Base-by-base conservation (phyloP, 53 echinoderm and acorn worm species). In the Crossaster papposus region DNA sequence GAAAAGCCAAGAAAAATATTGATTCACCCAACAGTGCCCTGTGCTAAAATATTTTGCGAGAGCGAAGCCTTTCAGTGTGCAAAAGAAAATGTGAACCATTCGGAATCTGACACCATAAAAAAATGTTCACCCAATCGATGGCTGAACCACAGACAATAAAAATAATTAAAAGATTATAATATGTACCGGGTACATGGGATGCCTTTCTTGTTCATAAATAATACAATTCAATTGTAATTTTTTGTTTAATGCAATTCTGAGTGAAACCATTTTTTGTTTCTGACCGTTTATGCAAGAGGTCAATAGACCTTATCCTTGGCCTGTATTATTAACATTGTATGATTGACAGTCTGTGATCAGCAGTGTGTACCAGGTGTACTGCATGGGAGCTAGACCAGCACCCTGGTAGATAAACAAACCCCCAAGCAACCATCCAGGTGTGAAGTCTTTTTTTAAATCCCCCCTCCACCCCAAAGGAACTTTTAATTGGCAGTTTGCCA, bases 401-500 rank as follows among this genome's bases (percentile, higher is more conserved):
- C 30, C 85, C 85, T 44, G 85, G 85, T 72, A 73, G 53, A 52
- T 85, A 85, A 85, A 85, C 85, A 85, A n/a, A 15, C 30, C 85
- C 85, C 29, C 85, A 15, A 72, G 85, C 51, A 15, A 85, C 33
- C 73, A 32, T 51, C 85, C 85, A 85, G 85, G 85, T 85, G 85
- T 52, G 72, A 85, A 85, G n/a, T n/a, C n/a, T 72, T 85, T 73
- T 73, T 72, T 72, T 72, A 71, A 51, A 50, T 5, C 44, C 83
- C 72, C 85, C n/a, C n/a, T n/a, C n/a, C n/a, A n/a, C n/a, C n/a
- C 70, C 14, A 72, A 85, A 85, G 85, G 85, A 85, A 85, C 85
- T 71, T 85, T 85, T 85, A 85, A 85, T 85, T 85, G 85, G 85
- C 85, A 85, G 85, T 85, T 85, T 85, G 85, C 50, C 22, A 50